Base-by-base conservation (phyloP, 1,140 invertebrate species). In the Luehdorfia chinensis region DNA sequence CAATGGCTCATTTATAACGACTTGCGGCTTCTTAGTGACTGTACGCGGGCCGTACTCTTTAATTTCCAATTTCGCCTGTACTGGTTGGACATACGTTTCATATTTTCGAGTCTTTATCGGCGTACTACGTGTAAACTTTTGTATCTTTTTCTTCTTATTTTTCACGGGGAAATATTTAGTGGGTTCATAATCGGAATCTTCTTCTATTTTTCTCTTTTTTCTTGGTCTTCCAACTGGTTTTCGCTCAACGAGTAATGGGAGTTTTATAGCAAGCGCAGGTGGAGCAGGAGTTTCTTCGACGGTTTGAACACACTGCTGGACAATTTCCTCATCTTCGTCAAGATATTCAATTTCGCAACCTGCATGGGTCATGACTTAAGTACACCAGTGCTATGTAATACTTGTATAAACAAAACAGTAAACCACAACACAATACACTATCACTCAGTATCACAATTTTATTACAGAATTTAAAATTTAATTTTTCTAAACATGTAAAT, bases 241-340 rank as follows among this genome's bases (percentile, higher is more conserved):
- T 4, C 71, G 53, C 32, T 80, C 73, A 1, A 78, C 61, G 1
- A 79, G 59, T 8, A 75, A 47, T 12, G 57, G 54, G 8, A 51
- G 41, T 12, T 31, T 31, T 12, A 31, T 13, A 12, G 9, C 1
- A 1, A 13, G 5, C 12, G 23, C 13, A 37, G 30, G 1, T 21
- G 46, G n/a, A 44, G 39, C 11, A 49, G n/a, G 9, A 19, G 37
- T 9, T 12, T 11, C 8, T 31, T 51, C 44, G 11, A 59, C 41
- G 25, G 44, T 52, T 58, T 69, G 65, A 2, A 85, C 71, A 34
- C 74, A 83, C 60, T 85, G 75, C 36, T 83, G 75, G 1, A 85
- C 77, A n/a, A 85, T 70, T n/a, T 85, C 78, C 5, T 71, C 81
- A 32, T 85, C 81, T 47, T 85, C 81, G 27, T 85, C 81, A 1